Conservation (phyloP, 2,888 invertebrate genomes). For the Apeira syringaria region DNA sequence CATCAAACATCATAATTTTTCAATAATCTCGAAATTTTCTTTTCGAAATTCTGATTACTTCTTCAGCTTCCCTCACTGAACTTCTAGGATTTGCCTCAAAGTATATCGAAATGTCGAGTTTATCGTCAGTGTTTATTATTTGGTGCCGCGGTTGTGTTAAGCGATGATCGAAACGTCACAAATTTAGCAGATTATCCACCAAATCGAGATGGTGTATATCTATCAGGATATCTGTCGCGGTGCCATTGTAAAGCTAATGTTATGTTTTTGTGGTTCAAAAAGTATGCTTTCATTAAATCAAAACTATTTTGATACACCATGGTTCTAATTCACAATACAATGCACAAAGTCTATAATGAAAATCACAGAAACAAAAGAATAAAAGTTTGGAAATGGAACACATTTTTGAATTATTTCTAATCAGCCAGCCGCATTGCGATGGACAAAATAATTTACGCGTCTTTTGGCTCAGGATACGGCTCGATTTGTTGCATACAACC, state of each 20-base stretch:
- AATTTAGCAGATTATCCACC: background rate
- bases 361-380: no score
- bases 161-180: background rate
- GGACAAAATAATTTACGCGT: no score
- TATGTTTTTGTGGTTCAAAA: background rate
- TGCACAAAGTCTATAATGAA: background rate
- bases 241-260: background rate
- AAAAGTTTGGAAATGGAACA: no score
- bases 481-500: background rate
- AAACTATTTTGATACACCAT: background rate
- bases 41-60: background rate
- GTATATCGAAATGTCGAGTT: background rate
- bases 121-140: background rate
- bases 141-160: background rate
- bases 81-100: background rate
- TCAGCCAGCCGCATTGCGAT: no score
- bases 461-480: no score
- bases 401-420: no score
- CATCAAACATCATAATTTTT: no score
- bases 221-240: background rate
- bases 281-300: background rate
- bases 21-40: no score
- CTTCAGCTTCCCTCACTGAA: background rate
- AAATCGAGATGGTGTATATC: background rate
- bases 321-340: background rate